These are phyloP conservation scores for Aspidiotus destructor DNA, from an alignment of 2,888 invertebrate species.

Conservation along the genomic window DNA sequence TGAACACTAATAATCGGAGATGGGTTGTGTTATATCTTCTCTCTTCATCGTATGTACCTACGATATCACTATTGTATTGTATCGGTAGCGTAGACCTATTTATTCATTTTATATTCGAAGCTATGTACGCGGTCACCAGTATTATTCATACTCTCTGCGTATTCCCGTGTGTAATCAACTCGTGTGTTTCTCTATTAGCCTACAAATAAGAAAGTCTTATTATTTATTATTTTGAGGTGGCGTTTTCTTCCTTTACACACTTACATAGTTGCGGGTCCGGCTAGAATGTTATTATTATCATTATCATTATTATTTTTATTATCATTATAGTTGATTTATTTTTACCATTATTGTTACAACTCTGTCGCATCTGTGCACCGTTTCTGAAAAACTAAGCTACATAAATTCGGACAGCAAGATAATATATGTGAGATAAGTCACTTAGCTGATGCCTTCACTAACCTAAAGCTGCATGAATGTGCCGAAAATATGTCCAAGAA, in stretches of 20 bases:
- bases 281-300: slow-evolving; percentile 3
- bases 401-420: not conserved
- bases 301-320: not conserved
- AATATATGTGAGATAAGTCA: not conserved
- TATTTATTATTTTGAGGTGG: slow-evolving; percentile 24
- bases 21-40: slow-evolving; percentile 26
- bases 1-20: slow-evolving; percentile 26
- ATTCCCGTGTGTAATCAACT: too few species aligned
- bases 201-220: slow-evolving; percentile 1
- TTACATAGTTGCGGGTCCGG: slow-evolving; percentile 27
- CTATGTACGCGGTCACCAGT: too few species aligned
- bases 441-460: slow-evolving; percentile 10
- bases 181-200: too few species aligned
- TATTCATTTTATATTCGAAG: too few species aligned
- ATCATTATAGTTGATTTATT: too few species aligned
- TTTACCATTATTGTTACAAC: too few species aligned
- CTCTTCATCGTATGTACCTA: slow-evolving; percentile 3
- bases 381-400: not conserved
- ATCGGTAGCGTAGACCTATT: too few species aligned
- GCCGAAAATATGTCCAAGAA: not conserved
- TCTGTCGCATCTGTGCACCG: not conserved
- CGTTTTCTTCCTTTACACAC: slow-evolving; percentile 28
- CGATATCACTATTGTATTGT: too few species aligned
- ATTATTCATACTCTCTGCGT: too few species aligned
- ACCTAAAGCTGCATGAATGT: slow-evolving; percentile 12